Evolutionary conservation across 1,140 invertebrate genomes (phyloP), one percentile per base, ranked within the genome.

Genomic region (Eupeodes corollae): DNA sequence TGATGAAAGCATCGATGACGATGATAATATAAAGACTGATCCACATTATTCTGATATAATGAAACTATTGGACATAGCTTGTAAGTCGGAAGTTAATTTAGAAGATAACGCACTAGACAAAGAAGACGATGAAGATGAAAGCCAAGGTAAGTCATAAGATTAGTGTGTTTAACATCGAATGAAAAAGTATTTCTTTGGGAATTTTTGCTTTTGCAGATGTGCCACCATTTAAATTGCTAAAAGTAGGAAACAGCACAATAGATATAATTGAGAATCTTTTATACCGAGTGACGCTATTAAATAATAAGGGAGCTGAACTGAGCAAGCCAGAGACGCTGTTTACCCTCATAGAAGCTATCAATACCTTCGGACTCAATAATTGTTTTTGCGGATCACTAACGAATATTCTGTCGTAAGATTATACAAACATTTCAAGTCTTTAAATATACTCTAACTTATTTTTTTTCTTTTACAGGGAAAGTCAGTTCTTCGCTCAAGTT

Each of bases 401-500:
- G 37, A 67, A 67, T 51, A 67, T 67, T 33, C 50, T 67, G 33
- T 54, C 62, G 63, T 67, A 48, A 59, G 63, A 54, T n/a, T n/a
- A n/a, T n/a, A n/a, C n/a, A 1, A 16, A 16, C 8, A 13, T n/a
- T 2, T 8, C 5, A 30, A 10, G 14, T 8, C 9, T 8, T 3
- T 5, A 12, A 42, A 5, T 0, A 15, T 39, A 21, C 26, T 45
- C 12, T 2, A n/a, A 19, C 18, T 6, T 16, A 18, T 32, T 0
- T 43, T 40, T 42, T 35, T 11, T 5, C 18, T 12, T 26, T 50
- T 52, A 2, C 19, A 67, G 63, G 18, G 63, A 67, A 18, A 67
- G 63, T 50, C 59, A 66, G 47, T 67, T 67, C 39, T 68, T 68
- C 53, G 65, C 61, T 1, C 54, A 68, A 42, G 61, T 68, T 10